These are phyloP conservation scores for Amphipyra tragopoginis DNA, from an alignment of 2,888 invertebrate genomes.

Conservation along the genomic window DNA sequence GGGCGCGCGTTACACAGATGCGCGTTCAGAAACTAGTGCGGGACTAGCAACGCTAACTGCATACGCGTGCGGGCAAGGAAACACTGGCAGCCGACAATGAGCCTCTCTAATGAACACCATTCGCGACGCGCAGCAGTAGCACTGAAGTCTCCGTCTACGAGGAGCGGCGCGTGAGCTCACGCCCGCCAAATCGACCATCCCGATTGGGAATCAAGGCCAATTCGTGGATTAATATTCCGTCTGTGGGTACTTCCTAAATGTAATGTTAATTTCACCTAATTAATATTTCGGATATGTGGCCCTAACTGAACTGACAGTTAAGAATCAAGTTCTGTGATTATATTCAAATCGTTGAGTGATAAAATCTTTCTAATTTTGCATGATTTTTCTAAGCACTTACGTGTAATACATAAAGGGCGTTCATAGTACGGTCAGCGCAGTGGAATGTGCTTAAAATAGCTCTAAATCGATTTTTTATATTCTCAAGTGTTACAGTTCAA, in stretches of 20 bases:
- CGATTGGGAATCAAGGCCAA: slow-evolving; percentile 88
- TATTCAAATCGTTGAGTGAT: slow-evolving; percentile 23
- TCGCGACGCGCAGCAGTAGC: slow-evolving; percentile 66
- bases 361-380: slow-evolving; percentile 12
- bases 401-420: slow-evolving; percentile 34
- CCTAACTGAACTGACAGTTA: slow-evolving; percentile 60
- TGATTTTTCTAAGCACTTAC: slow-evolving; percentile 29
- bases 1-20: slow-evolving; percentile 79
- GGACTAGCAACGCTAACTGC: slow-evolving; percentile 87
- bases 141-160: slow-evolving; percentile 64
- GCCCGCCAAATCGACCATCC: slow-evolving; percentile 80
- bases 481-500: slow-evolving; percentile 64
- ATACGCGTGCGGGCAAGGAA: slow-evolving; percentile 82
- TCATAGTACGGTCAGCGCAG: slow-evolving; percentile 30
- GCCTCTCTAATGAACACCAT: slow-evolving; percentile 70
- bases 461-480: slow-evolving; percentile 41
- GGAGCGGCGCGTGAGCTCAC: slow-evolving; percentile 83
- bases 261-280: slow-evolving; percentile 81
- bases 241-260: slow-evolving; percentile 79
- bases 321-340: slow-evolving; percentile 15
- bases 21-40: slow-evolving; percentile 87
- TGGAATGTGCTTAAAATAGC: slow-evolving; percentile 45
- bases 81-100: slow-evolving; percentile 77
- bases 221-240: slow-evolving; percentile 83
- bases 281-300: slow-evolving; percentile 76